Percentiles rank a stretch among this genome's conserved stretches.
phyloP scores from a whole-genome alignment of 1,140 invertebrate genomes.

The Ceratitis capitata region DNA sequence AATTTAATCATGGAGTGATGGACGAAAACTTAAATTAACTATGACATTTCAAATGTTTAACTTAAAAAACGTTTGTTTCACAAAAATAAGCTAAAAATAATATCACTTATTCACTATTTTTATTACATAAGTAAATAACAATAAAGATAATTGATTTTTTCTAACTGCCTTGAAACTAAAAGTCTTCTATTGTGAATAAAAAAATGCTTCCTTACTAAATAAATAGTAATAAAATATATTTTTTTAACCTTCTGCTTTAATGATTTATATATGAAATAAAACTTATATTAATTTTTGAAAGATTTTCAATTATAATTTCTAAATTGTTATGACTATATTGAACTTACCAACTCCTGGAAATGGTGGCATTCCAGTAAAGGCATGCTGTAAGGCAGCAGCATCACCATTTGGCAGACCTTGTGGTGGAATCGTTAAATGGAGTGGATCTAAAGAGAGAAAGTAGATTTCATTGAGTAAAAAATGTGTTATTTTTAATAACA shows the following conservation, averaged over 20 bases:
- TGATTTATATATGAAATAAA: no score
- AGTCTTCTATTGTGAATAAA: no score
- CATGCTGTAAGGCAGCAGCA: constrained; percentile 83
- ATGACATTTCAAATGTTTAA: constrained; percentile 56
- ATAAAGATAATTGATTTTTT: no score
- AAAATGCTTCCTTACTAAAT: not conserved
- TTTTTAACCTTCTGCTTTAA: no score
- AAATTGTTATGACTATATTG: not conserved
- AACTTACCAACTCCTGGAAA: constrained; percentile 91
- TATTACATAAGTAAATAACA: no score
- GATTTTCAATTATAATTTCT: no score
- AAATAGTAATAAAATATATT: not conserved
- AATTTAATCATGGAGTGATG: constrained; percentile 14
- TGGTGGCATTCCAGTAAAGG: constrained; percentile 88
- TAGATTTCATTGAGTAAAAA: not conserved
- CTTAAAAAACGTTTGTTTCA: constrained; percentile 40
- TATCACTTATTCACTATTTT: not conserved
- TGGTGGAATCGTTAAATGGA: constrained; percentile 80
- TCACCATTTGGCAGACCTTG: constrained; percentile 90
- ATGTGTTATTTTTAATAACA: no score
- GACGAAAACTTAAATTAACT: constrained; percentile 46
- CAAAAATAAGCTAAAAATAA: not conserved
- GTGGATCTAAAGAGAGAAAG: constrained; percentile 52
- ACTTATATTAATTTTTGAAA: no score
- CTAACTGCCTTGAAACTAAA: no score